A percentile compares a stretch with the other conserved stretches of the same genome.
Conservation (phyloP, 2,113 vertebrate genomes). For the Mustela nigripes region DNA sequence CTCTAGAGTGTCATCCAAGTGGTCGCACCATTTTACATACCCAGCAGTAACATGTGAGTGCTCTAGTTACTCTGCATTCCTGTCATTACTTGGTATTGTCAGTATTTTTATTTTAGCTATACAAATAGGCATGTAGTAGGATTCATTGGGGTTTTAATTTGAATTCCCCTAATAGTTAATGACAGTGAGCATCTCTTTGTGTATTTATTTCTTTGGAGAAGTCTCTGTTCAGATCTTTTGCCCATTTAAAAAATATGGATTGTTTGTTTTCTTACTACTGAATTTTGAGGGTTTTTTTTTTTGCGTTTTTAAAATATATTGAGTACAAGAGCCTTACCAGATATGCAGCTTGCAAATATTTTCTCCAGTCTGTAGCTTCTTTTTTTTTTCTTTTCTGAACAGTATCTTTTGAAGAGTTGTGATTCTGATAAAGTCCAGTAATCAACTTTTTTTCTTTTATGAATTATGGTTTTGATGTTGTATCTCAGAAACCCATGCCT, state of each 20-base stretch:
- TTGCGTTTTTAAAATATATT: not conserved
- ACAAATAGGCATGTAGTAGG: not conserved
- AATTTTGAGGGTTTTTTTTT: not conserved
- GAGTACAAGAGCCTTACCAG: not conserved
- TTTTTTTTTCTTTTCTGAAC: constrained; percentile 38
- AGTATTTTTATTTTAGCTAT: constrained; percentile 27
- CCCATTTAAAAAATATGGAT: not conserved
- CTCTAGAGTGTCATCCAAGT: not conserved
- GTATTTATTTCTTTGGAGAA: constrained; percentile 22
- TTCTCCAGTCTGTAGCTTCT: constrained; percentile 18
- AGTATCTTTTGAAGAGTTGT: not conserved
- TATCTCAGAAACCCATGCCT: not conserved
- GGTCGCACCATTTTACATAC: not conserved
- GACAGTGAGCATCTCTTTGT: not conserved
- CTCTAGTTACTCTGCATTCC: not conserved
- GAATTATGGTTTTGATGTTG: not conserved
- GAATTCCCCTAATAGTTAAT: not conserved
- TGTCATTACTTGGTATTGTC: not conserved
- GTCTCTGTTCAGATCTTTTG: not conserved
- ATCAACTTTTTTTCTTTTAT: constrained; percentile 22
- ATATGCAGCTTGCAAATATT: constrained; percentile 6
- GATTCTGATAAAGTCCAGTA: not conserved
- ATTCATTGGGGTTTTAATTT: constrained; percentile 40
- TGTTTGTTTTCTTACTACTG: constrained; percentile 8
- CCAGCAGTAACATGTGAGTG: not conserved